Percentiles rank a stretch among this genome's conserved stretches.
phyloP scores from a whole-genome alignment of 2,113 vertebrate genomes.

The Nettapus auritus region DNA sequence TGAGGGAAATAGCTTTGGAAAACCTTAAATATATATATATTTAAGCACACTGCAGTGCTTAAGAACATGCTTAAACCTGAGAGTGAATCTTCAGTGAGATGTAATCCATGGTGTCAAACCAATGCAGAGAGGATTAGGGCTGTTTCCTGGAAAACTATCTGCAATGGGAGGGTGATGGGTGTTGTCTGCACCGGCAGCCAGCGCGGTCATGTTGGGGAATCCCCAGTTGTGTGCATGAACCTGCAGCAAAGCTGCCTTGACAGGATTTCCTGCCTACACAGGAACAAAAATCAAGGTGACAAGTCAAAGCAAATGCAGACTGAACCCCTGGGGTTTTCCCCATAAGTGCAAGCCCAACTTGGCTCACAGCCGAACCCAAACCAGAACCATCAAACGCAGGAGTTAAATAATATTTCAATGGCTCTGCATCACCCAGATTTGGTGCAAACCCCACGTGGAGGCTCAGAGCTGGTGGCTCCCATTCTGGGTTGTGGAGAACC shows the following conservation, averaged over 20 bases:
- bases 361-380: neutral
- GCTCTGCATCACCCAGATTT: neutral
- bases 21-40: too few relatives aligned
- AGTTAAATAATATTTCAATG: neutral
- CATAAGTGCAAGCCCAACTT: rapidly evolving
- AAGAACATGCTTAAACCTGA: neutral
- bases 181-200: neutral
- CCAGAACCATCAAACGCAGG: neutral
- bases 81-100: neutral
- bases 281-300: neutral
- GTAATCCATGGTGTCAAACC: neutral
- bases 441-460: rapidly evolving
- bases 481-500: neutral
- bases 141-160: neutral
- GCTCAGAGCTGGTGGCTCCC: neutral
- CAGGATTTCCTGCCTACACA: neutral
- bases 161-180: neutral
- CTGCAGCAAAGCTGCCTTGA: neutral
- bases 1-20: neutral
- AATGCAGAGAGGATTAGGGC: neutral
- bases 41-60: neutral
- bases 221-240: neutral
- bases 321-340: neutral
- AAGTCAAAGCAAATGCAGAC: neutral
- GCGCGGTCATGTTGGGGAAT: neutral